Evolutionary conservation across 1,140 invertebrate genomes (phyloP).

Genomic region (Fopius arisanus): DNA sequence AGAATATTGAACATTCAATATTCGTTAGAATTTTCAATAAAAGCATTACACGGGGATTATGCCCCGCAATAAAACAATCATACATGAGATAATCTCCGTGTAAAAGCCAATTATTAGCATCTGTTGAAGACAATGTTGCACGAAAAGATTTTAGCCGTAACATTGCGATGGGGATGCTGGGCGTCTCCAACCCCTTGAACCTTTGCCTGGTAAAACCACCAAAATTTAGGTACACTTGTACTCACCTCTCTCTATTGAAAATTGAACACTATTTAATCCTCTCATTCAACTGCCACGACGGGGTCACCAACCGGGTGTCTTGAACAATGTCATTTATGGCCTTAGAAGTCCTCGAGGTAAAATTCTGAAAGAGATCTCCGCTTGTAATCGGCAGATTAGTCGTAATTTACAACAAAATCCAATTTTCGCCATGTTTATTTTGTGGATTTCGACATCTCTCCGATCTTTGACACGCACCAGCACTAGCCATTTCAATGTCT

Average conservation of each 20-base stretch:
- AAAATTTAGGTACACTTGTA: conserved; percentile 27
- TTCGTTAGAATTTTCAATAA: not conserved
- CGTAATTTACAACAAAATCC: conserved; percentile 45
- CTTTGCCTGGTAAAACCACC: not conserved
- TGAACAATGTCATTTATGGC: conserved; percentile 30
- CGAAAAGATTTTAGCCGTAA: conserved; percentile 2
- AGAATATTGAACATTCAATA: too few species aligned
- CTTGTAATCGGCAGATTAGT: conserved; percentile 38
- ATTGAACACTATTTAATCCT: not conserved
- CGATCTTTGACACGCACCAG: conserved; percentile 12
- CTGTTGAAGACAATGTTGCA: conserved; percentile 26
- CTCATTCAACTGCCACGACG: conserved; percentile 4
- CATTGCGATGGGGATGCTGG: conserved; percentile 9
- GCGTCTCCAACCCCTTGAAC: not conserved
- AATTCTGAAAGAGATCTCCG: conserved; percentile 23
- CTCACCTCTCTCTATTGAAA: not conserved
- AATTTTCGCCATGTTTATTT: conserved; percentile 42
- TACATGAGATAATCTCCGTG: conserved; percentile 40
- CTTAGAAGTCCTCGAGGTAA: not conserved
- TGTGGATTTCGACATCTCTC: conserved; percentile 16
- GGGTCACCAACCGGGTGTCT: not conserved
- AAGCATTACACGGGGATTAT: not conserved
- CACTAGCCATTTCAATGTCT: conserved; percentile 21
- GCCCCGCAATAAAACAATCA: conserved; percentile 23
- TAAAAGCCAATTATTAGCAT: conserved; percentile 40